Conservation (phyloP, 2,797 vertebrate genomes). For the Manis crassicaudata region DNA sequence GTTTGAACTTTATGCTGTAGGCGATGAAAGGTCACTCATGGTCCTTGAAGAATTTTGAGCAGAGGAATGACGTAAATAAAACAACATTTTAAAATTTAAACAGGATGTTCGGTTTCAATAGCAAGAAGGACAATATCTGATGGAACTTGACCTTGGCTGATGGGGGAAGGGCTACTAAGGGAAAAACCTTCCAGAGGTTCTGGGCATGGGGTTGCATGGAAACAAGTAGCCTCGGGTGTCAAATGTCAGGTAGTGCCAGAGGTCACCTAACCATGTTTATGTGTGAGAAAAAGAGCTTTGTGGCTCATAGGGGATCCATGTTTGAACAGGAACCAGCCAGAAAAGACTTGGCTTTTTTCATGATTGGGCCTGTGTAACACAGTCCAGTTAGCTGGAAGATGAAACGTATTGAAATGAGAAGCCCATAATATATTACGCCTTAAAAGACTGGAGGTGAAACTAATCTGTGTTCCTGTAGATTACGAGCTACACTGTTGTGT, state of each 20-base stretch:
- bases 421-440: neutral
- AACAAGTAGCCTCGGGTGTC: constrained; percentile 30
- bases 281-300: neutral
- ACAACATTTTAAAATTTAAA: constrained; percentile 50
- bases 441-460: constrained; percentile 14
- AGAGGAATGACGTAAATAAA: constrained; percentile 43
- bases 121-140: constrained; percentile 32
- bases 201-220: constrained; percentile 4
- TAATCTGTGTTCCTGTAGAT: neutral
- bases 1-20: neutral
- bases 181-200: constrained; percentile 40
- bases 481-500: neutral
- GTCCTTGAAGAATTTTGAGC: constrained; percentile 26
- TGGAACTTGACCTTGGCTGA: constrained; percentile 35
- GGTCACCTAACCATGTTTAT: constrained; percentile 43
- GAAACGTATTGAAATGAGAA: neutral
- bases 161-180: neutral
- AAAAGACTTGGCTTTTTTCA: constrained; percentile 2
- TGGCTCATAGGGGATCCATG: neutral
- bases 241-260: constrained; percentile 18
- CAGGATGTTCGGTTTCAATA: constrained; percentile 41
- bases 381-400: neutral
- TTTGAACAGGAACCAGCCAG: neutral
- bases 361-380: neutral
- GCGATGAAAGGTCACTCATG: neutral